A percentile compares a stretch with the other conserved stretches of the same genome.
phyloP scores from a whole-genome alignment of 2,797 vertebrate genomes.

The Pseudomugil gertrudae region DNA sequence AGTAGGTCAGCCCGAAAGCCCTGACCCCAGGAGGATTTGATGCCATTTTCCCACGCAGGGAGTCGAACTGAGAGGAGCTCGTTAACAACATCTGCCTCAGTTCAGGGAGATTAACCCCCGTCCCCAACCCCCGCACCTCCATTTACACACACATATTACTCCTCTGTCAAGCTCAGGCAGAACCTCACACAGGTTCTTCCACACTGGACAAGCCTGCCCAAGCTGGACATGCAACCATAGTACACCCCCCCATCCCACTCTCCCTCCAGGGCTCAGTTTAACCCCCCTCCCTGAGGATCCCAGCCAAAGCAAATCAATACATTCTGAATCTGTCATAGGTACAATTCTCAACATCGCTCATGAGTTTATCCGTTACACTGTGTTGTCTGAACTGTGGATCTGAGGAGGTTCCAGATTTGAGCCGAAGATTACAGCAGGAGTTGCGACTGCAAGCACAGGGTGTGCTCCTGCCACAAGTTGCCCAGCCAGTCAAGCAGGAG shows the following conservation, averaged over 20 bases:
- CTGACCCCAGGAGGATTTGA: constrained; percentile 86
- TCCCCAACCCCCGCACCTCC: constrained; percentile 69
- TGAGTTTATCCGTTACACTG: constrained; percentile 26
- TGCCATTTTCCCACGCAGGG: constrained; percentile 87
- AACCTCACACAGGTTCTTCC: constrained; percentile 58
- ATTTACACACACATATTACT: constrained; percentile 51
- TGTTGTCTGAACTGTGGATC: constrained; percentile 35
- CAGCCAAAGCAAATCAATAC: constrained; percentile 65
- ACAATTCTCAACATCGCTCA: constrained; percentile 17
- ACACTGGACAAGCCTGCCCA: constrained; percentile 58
- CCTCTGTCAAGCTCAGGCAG: constrained; percentile 77
- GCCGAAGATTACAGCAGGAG: constrained; percentile 42
- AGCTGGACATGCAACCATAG: constrained; percentile 50
- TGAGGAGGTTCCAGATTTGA: constrained; percentile 58
- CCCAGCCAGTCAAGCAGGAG: constrained; percentile 70
- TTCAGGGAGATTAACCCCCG: constrained; percentile 86
- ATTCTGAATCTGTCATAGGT: constrained; percentile 34
- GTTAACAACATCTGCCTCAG: constrained; percentile 88
- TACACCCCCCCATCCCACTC: not conserved
- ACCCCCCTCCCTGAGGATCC: constrained; percentile 47
- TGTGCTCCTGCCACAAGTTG: constrained; percentile 60
- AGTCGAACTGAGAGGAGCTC: constrained; percentile 85
- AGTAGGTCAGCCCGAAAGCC: constrained; percentile 82
- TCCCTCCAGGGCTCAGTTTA: constrained; percentile 49
- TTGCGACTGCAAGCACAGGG: constrained; percentile 52